These are phyloP conservation scores for Psammodynastes pulverulentus DNA, from an alignment of 2,113 vertebrate genomes.

Conservation along the genomic window DNA sequence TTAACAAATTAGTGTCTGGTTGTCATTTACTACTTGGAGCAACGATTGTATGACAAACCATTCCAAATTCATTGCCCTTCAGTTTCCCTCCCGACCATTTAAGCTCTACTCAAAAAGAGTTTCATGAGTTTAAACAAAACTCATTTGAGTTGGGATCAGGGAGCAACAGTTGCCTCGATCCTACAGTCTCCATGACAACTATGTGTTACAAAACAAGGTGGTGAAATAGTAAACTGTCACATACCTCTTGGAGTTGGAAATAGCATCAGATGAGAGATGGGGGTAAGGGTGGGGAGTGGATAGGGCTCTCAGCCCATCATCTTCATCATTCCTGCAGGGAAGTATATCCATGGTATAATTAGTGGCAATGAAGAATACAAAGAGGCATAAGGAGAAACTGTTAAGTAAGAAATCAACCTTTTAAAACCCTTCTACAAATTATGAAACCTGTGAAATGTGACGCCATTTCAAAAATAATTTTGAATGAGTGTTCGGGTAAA, in stretches of 20 bases:
- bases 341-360: not conserved
- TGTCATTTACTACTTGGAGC: not conserved
- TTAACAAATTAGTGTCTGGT: not conserved
- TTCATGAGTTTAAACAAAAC: not conserved
- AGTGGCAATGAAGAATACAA: not conserved
- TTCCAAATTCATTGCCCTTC: not conserved
- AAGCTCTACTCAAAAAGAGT: not conserved
- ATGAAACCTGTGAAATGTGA: not conserved
- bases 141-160: not conserved
- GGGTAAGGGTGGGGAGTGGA: not conserved
- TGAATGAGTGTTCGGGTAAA: not conserved
- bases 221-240: not conserved
- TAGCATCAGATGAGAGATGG: not conserved
- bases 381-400: not conserved
- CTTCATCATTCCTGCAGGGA: not conserved
- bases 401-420: not conserved
- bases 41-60: not conserved
- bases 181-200: conserved; percentile 8
- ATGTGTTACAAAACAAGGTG: conserved; percentile 7
- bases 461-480: not conserved
- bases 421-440: not conserved
- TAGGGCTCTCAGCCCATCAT: not conserved
- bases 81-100: not conserved
- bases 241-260: not conserved
- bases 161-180: not conserved